Percentiles rank a stretch among this genome's conserved stretches.
Evolutionary conservation across 2,797 vertebrate genomes (phyloP).

Genomic region (Natrix natrix): DNA sequence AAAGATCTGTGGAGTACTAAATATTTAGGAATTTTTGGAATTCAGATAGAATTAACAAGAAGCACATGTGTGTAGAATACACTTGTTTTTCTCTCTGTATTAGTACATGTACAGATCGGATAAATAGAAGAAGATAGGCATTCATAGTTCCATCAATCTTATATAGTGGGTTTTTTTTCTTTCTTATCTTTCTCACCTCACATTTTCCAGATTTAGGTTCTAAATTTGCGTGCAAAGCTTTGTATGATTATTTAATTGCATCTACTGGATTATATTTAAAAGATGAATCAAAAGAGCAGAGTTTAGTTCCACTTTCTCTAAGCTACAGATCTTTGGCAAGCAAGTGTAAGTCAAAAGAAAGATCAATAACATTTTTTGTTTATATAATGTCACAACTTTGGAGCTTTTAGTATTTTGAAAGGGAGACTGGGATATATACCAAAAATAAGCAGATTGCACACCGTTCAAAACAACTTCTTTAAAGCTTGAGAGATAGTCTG

Average conservation of each 20-base stretch:
- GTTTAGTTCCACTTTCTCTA: not conserved
- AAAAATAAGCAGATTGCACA: not conserved
- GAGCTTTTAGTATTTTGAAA: not conserved
- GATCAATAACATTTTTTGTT: not conserved
- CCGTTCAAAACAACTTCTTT: not conserved
- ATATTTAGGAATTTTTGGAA: not conserved
- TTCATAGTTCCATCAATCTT: not conserved
- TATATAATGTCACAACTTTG: not conserved
- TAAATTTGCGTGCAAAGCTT: not conserved
- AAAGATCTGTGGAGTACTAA: not conserved
- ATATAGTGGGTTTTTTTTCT: not conserved
- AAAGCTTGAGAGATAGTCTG: constrained; percentile 10
- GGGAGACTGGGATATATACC: not conserved
- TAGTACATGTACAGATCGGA: not conserved
- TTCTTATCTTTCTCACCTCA: not conserved
- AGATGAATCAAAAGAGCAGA: not conserved
- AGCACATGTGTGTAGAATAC: not conserved
- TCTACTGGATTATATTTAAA: not conserved
- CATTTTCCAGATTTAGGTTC: not conserved
- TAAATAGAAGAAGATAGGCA: not conserved
- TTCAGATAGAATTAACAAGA: not conserved
- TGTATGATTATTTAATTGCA: not conserved
- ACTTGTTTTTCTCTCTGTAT: not conserved
- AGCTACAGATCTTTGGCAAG: not conserved
- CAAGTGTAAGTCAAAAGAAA: not conserved